A percentile compares a stretch with the other conserved stretches of the same genome.
Evolutionary conservation across 2,797 vertebrate genomes (phyloP).

Genomic region (Chelon auratus): DNA sequence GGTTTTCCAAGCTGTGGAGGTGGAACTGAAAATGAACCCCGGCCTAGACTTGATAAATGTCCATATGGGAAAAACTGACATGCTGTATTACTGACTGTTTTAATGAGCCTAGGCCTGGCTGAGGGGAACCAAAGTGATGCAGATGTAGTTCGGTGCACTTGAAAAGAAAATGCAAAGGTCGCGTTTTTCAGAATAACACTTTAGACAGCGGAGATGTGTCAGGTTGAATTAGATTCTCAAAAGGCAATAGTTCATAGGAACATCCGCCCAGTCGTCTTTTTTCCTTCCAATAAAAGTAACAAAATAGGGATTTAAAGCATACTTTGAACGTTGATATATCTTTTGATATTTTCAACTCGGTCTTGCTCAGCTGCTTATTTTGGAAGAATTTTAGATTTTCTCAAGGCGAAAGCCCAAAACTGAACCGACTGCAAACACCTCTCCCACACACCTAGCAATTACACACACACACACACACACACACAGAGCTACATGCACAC

Average conservation of each 20-base stretch:
- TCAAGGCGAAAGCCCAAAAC: conserved; percentile 37
- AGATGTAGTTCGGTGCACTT: conserved; percentile 34
- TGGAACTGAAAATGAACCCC: conserved; percentile 25
- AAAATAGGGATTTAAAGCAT: conserved; percentile 12
- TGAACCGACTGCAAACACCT: conserved; percentile 44
- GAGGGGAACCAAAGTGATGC: conserved; percentile 31
- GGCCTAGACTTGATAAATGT: conserved; percentile 28
- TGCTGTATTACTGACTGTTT: conserved; percentile 18
- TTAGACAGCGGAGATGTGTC: conserved; percentile 3
- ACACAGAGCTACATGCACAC: conserved; percentile 13
- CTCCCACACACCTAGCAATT: conserved; percentile 49
- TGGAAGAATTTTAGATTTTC: conserved; percentile 14
- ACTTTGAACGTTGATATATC: conserved; percentile 10
- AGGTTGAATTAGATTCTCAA: conserved; percentile 28
- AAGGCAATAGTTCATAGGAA: conserved; percentile 4
- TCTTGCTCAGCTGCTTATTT: conserved; percentile 34
- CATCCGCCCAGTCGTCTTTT: background rate
- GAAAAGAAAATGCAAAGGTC: conserved; percentile 22
- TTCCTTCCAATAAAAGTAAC: conserved; percentile 6
- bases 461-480: conserved; percentile 22
- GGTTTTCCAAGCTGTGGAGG: conserved; percentile 16
- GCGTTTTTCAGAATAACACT: conserved; percentile 14
- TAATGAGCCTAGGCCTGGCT: conserved; percentile 15
- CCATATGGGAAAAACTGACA: conserved; percentile 39
- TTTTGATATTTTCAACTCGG: conserved; percentile 27